phyloP scores from a whole-genome alignment of 37 sponge, comb jelly and placozoan species.

The Amphimedon queenslandica region DNA sequence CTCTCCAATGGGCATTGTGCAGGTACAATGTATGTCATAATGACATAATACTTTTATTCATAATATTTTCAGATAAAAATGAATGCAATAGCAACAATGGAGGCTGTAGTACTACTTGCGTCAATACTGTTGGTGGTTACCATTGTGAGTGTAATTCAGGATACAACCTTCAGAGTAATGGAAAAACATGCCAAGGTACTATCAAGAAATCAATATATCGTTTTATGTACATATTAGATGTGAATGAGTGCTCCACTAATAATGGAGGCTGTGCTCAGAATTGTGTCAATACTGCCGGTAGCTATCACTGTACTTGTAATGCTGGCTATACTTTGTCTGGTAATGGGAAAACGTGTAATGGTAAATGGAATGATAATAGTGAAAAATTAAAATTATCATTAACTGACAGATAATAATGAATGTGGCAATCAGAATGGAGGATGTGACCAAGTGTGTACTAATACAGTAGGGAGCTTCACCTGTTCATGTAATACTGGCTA shows the following conservation, averaged over 20 bases:
- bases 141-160: constrained; percentile 37
- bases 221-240: constrained; percentile 20
- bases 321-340: not conserved
- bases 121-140: constrained; percentile 35
- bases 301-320: constrained; percentile 13
- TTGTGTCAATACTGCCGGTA: not conserved
- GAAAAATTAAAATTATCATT: not conserved
- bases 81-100: constrained; percentile 11
- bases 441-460: constrained; percentile 33
- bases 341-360: not conserved
- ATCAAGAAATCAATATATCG: not conserved
- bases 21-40: too few relatives aligned
- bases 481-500: constrained; percentile 33
- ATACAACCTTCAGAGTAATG: constrained; percentile 12
- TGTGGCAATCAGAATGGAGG: constrained; percentile 37
- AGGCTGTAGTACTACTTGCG: constrained; percentile 12
- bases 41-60: not conserved
- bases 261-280: not conserved
- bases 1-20: constrained; percentile 3
- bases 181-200: constrained; percentile 9
- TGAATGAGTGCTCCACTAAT: constrained; percentile 14
- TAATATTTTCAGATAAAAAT: constrained; percentile 25
- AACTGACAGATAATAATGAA: constrained; percentile 40
- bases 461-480: constrained; percentile 18
- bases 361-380: not conserved